Conservation (phyloP, 2,797 vertebrate genomes). For the Pangasius djambal region DNA sequence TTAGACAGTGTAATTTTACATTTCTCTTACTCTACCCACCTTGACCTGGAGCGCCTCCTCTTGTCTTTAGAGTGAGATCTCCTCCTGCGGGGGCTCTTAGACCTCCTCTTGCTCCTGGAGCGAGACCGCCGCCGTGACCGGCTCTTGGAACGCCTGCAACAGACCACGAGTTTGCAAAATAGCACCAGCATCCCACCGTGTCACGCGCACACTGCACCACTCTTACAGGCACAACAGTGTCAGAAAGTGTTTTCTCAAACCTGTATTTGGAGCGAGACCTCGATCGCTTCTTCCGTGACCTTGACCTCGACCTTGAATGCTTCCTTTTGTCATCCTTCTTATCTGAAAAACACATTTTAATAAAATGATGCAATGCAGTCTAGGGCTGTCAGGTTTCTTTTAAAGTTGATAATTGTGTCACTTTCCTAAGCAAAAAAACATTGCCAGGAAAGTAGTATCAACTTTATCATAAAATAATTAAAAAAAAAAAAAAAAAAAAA, state of each 20-base stretch:
- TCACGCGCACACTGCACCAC: not conserved
- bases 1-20: not conserved
- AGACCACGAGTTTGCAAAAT: constrained; percentile 13
- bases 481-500: no score
- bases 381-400: not conserved
- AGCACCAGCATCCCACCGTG: not conserved
- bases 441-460: not conserved
- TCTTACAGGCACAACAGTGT: not conserved
- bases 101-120: constrained; percentile 90
- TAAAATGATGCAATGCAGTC: no score
- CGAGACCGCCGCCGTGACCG: constrained; percentile 89
- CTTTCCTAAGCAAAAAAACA: no score
- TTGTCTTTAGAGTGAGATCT: constrained; percentile 89
- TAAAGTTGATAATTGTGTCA: not conserved
- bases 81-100: constrained; percentile 90
- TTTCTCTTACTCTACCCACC: constrained; percentile 64
- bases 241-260: constrained; percentile 64
- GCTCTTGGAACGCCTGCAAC: constrained; percentile 88
- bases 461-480: no score
- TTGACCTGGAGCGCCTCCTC: constrained; percentile 86
- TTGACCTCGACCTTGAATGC: constrained; percentile 90
- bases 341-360: constrained; percentile 70
- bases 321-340: constrained; percentile 98
- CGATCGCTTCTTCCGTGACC: constrained; percentile 88
- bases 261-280: constrained; percentile 94